These are phyloP conservation scores for Pavo muticus DNA, from an alignment of 2,113 vertebrate species.

Conservation along the genomic window DNA sequence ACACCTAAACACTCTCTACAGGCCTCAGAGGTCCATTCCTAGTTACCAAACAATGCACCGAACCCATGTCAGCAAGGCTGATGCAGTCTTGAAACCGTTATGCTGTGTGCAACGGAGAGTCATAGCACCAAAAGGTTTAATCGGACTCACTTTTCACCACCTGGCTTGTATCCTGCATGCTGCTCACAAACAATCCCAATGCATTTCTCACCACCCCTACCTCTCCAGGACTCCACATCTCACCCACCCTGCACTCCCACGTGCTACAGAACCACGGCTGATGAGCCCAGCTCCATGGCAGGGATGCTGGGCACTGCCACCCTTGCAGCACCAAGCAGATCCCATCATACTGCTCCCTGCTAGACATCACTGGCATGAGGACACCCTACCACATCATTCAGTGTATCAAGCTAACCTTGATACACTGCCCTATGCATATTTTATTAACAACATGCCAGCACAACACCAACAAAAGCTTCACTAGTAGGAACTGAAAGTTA, in stretches of 20 bases:
- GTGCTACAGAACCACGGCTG: conserved; percentile 39
- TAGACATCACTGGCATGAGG: conserved; percentile 53
- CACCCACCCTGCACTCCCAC: conserved; percentile 40
- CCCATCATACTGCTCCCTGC: conserved; percentile 30
- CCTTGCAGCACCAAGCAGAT: neutral
- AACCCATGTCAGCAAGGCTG: fast-evolving
- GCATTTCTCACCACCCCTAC: conserved; percentile 67
- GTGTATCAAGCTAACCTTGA: neutral
- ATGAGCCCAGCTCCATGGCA: neutral
- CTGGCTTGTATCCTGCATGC: conserved; percentile 77
- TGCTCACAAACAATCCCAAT: conserved; percentile 65
- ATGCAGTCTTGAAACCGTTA: neutral
- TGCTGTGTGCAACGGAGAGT: neutral
- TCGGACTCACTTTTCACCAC: conserved; percentile 78
- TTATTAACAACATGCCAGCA: neutral
- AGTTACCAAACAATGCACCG: neutral
- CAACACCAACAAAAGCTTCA: neutral
- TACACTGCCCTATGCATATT: fast-evolving
- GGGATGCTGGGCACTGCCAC: neutral
- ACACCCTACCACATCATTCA: neutral
- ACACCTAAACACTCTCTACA: neutral
- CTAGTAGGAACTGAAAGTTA: neutral
- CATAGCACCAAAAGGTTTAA: conserved; percentile 36
- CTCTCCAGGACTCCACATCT: conserved; percentile 77
- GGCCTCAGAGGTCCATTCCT: neutral